Conservation (phyloP, 1,140 invertebrate species). For the Ceratosolen solmsi region DNA sequence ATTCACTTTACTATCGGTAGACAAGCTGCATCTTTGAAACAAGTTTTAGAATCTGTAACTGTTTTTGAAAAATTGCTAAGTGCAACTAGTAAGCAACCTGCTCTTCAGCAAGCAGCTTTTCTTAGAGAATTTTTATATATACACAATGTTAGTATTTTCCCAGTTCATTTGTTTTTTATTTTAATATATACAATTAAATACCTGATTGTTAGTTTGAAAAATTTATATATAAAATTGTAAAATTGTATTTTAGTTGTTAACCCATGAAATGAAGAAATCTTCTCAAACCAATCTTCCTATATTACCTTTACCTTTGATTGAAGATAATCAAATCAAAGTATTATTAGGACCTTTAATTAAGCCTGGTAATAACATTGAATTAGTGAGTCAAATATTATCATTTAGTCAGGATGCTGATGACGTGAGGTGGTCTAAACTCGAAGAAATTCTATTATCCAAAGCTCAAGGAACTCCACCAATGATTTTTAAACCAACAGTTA, state of each 20-base stretch:
- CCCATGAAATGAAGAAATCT: constrained; percentile 73
- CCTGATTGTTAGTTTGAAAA: constrained; percentile 7
- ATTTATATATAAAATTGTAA: background rate
- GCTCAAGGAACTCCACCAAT: constrained; percentile 81
- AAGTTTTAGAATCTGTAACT: constrained; percentile 81
- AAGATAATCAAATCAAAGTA: constrained; percentile 79
- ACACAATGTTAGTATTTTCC: constrained; percentile 77
- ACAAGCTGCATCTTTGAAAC: constrained; percentile 86
- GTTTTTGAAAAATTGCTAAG: constrained; percentile 87
- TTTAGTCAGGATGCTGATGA: constrained; percentile 66
- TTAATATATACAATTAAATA: constrained; percentile 23
- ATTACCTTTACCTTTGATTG: constrained; percentile 81
- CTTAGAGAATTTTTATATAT: constrained; percentile 91
- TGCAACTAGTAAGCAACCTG: constrained; percentile 82
- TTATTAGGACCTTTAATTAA: constrained; percentile 75
- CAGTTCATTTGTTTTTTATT: background rate
- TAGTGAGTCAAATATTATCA: constrained; percentile 62
- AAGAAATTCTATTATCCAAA: constrained; percentile 84
- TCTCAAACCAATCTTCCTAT: constrained; percentile 73
- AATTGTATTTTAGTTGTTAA: constrained; percentile 57
- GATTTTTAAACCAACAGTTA: constrained; percentile 84
- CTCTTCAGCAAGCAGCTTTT: constrained; percentile 87
- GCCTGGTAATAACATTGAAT: constrained; percentile 57
- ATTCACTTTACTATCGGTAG: constrained; percentile 94
- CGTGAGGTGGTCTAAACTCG: constrained; percentile 81